These are phyloP conservation scores for Nothocercus nigrocapillus DNA, from an alignment of 2,113 vertebrate species.

Conservation along the genomic window DNA sequence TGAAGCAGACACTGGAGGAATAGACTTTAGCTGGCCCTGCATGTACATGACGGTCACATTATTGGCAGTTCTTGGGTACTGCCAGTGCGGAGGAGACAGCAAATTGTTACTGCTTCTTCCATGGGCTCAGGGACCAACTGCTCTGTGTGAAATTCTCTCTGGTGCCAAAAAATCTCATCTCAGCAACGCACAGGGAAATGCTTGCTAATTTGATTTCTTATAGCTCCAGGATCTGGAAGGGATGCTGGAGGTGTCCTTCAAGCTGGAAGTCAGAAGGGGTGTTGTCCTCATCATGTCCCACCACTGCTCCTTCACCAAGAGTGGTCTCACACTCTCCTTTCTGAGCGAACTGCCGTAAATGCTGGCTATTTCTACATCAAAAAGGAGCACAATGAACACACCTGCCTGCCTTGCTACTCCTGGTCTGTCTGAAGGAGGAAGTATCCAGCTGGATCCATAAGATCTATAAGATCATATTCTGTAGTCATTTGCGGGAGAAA, in stretches of 20 bases:
- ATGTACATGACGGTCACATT: accelerated
- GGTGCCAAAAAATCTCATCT: not conserved
- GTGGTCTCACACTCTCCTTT: not conserved
- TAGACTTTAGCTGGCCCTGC: not conserved
- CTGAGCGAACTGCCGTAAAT: not conserved
- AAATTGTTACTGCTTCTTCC: not conserved
- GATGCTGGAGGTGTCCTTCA: not conserved
- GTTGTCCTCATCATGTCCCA: not conserved
- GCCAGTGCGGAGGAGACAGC: accelerated
- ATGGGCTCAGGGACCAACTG: not conserved
- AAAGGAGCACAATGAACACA: not conserved
- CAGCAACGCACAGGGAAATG: not conserved
- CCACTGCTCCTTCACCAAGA: not conserved
- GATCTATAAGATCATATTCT: not conserved
- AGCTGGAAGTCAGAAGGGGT: not conserved
- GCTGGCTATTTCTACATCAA: not conserved
- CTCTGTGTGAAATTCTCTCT: not conserved
- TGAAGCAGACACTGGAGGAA: not conserved
- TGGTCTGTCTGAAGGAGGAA: not conserved
- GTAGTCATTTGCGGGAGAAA: not conserved
- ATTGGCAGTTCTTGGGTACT: not conserved
- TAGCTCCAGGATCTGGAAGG: not conserved
- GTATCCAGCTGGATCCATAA: not conserved
- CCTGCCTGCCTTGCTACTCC: not conserved
- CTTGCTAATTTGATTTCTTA: not conserved